Conservation (phyloP, 2,113 vertebrate genomes). For the Turnix velox region DNA sequence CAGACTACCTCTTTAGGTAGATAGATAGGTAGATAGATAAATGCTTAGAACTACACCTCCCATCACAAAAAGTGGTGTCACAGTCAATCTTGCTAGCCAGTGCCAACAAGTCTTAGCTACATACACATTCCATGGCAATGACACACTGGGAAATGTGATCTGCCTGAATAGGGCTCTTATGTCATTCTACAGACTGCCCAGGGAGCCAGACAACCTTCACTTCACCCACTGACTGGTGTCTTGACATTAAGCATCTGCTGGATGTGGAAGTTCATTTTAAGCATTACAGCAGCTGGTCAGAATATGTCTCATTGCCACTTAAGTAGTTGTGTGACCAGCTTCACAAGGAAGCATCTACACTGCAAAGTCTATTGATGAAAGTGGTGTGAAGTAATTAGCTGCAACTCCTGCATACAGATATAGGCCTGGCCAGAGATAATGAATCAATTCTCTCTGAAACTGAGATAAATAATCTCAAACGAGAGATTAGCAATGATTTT, state of each 20-base stretch:
- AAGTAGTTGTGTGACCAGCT: neutral
- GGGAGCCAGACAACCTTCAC: neutral
- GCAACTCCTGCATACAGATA: neutral
- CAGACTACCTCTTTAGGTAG: neutral
- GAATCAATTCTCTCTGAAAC: neutral
- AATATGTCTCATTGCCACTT: neutral
- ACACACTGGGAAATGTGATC: neutral
- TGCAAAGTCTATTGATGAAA: neutral
- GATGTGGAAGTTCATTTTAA: neutral
- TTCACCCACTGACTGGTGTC: neutral
- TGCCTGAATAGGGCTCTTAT: neutral
- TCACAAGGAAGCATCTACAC: neutral
- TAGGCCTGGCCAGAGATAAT: neutral
- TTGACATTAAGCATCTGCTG: neutral
- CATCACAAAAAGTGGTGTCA: neutral
- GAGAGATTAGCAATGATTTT: neutral
- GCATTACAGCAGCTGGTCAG: neutral
- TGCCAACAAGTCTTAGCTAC: neutral
- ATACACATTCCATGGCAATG: neutral
- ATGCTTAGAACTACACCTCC: neutral
- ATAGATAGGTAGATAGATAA: neutral
- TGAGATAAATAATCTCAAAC: neutral
- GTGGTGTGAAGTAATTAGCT: neutral
- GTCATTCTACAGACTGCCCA: neutral
- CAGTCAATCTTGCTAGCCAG: neutral